Evolutionary conservation across 2,888 invertebrate genomes (phyloP), one percentile per base, ranked within the genome.

Genomic region (Fissipunctia ypsillon): DNA sequence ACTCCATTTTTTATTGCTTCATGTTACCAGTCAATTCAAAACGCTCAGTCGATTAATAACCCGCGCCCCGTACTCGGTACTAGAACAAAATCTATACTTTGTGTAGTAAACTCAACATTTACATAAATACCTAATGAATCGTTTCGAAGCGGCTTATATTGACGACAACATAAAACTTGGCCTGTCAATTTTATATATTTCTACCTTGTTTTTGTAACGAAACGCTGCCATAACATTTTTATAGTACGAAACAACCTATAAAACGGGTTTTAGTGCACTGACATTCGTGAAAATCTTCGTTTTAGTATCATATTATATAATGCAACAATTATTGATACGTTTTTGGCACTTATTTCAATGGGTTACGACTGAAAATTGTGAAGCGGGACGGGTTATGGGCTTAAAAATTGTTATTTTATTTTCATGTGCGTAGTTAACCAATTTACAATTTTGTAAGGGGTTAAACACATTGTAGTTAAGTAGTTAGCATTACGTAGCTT

Each of bases 141-240:
- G 74, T 80, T 88, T 85, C 85, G 84, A 83, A 80, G 73, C 78
- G 83, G 80, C 80, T 76, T 76, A 66, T 87, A 88, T 88, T 88
- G 85, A 83, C 81, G 83, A 84, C 83, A 69, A 85, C 88, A 93
- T 94, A 94, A 94, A 94, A 93, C 90, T 89, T 90, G 90, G 92
- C 90, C 91, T 94, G 93, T 92, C 93, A 93, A 92, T 91, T 93
- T 92, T 91, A 92, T 91, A 90, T 60, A 68, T 89, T 90, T 80
- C 88, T 91, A 90, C 91, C 91, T 91, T 91, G 89, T 91, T 92
- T 90, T 90, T 91, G 89, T 87, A 90, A 90, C 91, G 90, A 93
- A 93, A 90, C 88, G 91, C 80, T 90, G 91, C 90, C 91, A 93
- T 95, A 94, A 94, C 92, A 89, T 93, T 95, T 95, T 94, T 95